A percentile compares a stretch with the other conserved stretches of the same genome.
phyloP scores from a whole-genome alignment of 1,140 invertebrate species.

The Planococcus citri region DNA sequence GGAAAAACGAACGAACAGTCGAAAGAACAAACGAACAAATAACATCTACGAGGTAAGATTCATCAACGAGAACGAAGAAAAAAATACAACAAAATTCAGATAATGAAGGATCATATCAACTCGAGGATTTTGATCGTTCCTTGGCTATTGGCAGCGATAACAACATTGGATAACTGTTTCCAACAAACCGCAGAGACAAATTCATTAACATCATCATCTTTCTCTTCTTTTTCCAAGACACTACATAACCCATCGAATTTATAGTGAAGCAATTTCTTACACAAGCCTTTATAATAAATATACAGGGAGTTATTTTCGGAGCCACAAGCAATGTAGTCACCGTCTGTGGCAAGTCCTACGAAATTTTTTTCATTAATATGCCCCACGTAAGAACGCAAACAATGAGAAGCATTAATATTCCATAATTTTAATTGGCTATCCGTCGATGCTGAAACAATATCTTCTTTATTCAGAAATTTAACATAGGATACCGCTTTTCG shows the following conservation, averaged over 20 bases:
- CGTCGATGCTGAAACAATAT: slow-evolving; percentile 89
- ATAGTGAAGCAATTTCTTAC: slow-evolving; percentile 74
- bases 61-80: too few relatives aligned
- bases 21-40: too few relatives aligned
- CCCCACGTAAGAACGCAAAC: slow-evolving; percentile 76
- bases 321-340: slow-evolving; percentile 87
- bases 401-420: slow-evolving; percentile 70
- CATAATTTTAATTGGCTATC: slow-evolving; percentile 90
- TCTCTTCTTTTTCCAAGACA: slow-evolving; percentile 66
- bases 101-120: slow-evolving; percentile 42
- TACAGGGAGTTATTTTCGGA: slow-evolving; percentile 92
- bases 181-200: slow-evolving; percentile 95
- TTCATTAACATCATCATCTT: slow-evolving; percentile 79
- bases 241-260: slow-evolving; percentile 76
- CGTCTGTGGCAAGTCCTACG: slow-evolving; percentile 89
- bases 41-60: too few relatives aligned
- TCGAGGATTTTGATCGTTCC: slow-evolving; percentile 82
- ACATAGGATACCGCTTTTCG: slow-evolving; percentile 93
- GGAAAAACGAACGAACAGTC: too few relatives aligned
- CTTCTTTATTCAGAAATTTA: slow-evolving; percentile 78
- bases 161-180: slow-evolving; percentile 70
- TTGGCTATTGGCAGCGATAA: slow-evolving; percentile 91
- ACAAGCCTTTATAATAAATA: slow-evolving; percentile 84
- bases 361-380: slow-evolving; percentile 97
- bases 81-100: too few relatives aligned